Percentiles rank a stretch among this genome's conserved stretches.
Conservation (phyloP, 2,888 invertebrate genomes). For the Oscheius sp. region DNA sequence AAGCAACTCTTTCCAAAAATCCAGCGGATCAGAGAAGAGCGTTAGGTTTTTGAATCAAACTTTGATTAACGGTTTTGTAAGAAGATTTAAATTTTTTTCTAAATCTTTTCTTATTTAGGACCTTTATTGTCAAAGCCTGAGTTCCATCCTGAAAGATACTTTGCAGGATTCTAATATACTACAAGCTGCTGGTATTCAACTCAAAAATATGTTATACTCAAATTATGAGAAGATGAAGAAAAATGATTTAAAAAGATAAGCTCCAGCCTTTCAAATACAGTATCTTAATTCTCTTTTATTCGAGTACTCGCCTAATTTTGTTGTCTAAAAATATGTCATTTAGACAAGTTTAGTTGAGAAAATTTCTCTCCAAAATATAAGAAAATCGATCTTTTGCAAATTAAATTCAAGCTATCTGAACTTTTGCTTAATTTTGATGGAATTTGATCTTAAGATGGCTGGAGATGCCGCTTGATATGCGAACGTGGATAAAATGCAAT, state of each 20-base stretch:
- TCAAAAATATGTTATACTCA: conserved; percentile 95
- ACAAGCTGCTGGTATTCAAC: conserved; percentile 96
- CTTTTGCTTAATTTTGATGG: no score
- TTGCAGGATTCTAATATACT: conserved; percentile 91
- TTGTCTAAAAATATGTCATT: no score
- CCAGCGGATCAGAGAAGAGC: conserved; percentile 74
- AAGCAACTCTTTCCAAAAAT: conserved; percentile 96
- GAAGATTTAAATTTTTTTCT: conserved; percentile 69
- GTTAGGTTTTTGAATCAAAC: conserved; percentile 91
- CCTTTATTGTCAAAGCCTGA: conserved; percentile 89
- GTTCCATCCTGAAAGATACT: conserved; percentile 87
- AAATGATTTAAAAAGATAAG: conserved; percentile 79
- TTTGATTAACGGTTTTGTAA: conserved; percentile 85
- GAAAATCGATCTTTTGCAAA: no score
- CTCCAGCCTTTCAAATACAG: no score
- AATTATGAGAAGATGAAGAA: conserved; percentile 85
- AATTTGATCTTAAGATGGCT: conserved; percentile 82
- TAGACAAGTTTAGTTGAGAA: no score
- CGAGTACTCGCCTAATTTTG: no score
- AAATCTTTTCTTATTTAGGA: conserved; percentile 74
- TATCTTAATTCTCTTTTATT: no score
- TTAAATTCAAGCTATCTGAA: no score
- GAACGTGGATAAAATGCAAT: conserved; percentile 91
- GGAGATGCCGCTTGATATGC: conserved; percentile 84
- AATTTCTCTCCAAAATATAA: no score